Conservation (phyloP, 2,113 vertebrate species). For the Athene cunicularia region DNA sequence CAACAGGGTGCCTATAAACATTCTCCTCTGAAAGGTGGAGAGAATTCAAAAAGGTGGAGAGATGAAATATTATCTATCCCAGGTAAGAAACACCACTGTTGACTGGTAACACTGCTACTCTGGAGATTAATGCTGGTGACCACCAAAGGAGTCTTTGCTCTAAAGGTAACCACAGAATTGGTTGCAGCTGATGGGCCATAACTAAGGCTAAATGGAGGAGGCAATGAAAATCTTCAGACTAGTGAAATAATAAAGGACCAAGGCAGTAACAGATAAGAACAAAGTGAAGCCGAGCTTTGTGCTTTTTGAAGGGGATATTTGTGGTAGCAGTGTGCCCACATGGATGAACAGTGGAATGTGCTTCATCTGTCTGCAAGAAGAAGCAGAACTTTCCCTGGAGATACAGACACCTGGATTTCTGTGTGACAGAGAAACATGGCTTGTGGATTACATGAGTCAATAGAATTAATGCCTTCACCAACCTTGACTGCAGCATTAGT, state of each 20-base stretch:
- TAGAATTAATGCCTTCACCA: background rate
- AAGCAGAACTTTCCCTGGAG: background rate
- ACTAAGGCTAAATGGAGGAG: background rate
- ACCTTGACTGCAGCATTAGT: background rate
- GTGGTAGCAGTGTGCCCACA: background rate
- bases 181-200: background rate
- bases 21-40: background rate
- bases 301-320: background rate
- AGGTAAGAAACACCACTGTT: background rate
- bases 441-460: background rate
- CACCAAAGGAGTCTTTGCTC: background rate
- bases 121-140: background rate
- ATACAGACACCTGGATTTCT: background rate
- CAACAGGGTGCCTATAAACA: background rate
- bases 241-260: background rate
- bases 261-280: background rate
- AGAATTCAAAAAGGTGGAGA: background rate
- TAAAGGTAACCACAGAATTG: background rate
- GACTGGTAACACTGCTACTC: background rate
- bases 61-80: background rate
- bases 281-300: background rate
- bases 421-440: background rate
- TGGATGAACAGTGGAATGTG: background rate
- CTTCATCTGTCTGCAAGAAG: background rate
- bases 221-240: background rate